These are phyloP conservation scores for Papilio aristodemus DNA, from an alignment of 1,140 invertebrate species.

Conservation along the genomic window DNA sequence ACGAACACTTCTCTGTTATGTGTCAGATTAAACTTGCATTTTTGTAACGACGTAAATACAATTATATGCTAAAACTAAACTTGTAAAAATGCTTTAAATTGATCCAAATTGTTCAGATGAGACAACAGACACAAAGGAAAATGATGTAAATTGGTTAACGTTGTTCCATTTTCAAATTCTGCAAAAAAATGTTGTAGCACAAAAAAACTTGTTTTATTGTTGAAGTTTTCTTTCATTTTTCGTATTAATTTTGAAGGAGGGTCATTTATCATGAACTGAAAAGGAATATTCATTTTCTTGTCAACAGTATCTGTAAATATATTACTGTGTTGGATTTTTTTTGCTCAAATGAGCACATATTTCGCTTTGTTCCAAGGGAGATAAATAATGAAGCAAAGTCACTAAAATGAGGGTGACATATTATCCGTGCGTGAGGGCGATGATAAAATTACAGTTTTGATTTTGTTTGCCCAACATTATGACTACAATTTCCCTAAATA, in stretches of 20 bases:
- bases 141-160: not conserved
- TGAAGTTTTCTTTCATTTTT: constrained; percentile 22
- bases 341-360: constrained; percentile 29
- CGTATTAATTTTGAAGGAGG: constrained; percentile 18
- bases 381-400: constrained; percentile 34
- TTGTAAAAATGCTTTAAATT: not conserved
- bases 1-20: constrained; percentile 9
- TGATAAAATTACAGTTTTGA: constrained; percentile 31
- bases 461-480: constrained; percentile 31
- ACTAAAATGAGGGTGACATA: constrained; percentile 34
- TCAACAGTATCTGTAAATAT: constrained; percentile 32
- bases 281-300: constrained; percentile 32
- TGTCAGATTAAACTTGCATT: constrained; percentile 26
- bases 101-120: not conserved
- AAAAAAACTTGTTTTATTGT: constrained; percentile 18
- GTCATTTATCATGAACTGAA: constrained; percentile 28
- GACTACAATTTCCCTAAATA: not conserved
- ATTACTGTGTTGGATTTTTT: constrained; percentile 26
- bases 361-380: constrained; percentile 30
- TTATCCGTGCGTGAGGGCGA: constrained; percentile 31
- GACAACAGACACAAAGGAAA: not conserved
- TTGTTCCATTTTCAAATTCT: constrained; percentile 5
- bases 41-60: not conserved
- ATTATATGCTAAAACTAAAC: not conserved
- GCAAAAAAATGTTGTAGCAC: not conserved